Conservation (phyloP, 2,888 invertebrate genomes). For the Drosophila formosana region DNA sequence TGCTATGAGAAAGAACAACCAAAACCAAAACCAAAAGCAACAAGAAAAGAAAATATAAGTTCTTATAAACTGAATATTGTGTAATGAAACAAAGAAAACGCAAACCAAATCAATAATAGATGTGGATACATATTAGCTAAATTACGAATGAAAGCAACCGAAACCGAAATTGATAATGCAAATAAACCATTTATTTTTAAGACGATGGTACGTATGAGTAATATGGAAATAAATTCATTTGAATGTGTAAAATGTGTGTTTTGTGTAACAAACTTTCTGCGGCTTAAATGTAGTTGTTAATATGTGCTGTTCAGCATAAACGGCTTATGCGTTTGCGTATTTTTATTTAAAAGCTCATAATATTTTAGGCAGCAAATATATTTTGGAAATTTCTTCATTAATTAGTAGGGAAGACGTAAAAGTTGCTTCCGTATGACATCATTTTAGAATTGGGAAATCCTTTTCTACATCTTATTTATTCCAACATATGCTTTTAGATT, state of each 20-base stretch:
- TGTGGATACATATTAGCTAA: conserved; percentile 71
- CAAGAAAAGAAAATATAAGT: conserved; percentile 17
- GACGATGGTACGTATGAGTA: conserved; percentile 63
- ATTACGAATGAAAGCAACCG: conserved; percentile 47
- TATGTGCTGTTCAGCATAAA: not conserved
- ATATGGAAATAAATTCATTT: conserved; percentile 75
- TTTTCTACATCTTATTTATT: not conserved
- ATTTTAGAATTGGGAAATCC: not conserved
- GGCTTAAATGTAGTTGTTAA: not conserved
- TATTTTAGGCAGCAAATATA: too few species aligned
- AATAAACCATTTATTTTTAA: conserved; percentile 60
- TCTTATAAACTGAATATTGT: conserved; percentile 35
- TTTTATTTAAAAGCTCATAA: not conserved
- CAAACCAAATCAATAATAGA: conserved; percentile 62
- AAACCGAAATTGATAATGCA: conserved; percentile 29
- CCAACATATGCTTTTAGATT: not conserved
- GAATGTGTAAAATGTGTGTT: conserved; percentile 60
- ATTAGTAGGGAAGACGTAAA: too few species aligned
- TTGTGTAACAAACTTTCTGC: not conserved
- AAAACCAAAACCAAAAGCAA: not conserved
- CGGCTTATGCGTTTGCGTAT: not conserved
- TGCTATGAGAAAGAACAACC: conserved; percentile 4
- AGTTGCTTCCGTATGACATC: not conserved
- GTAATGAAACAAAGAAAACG: conserved; percentile 34
- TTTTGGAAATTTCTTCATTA: too few species aligned